Evolutionary conservation across 2,113 vertebrate genomes (phyloP).

Genomic region (Thamnaconus septentrionalis): DNA sequence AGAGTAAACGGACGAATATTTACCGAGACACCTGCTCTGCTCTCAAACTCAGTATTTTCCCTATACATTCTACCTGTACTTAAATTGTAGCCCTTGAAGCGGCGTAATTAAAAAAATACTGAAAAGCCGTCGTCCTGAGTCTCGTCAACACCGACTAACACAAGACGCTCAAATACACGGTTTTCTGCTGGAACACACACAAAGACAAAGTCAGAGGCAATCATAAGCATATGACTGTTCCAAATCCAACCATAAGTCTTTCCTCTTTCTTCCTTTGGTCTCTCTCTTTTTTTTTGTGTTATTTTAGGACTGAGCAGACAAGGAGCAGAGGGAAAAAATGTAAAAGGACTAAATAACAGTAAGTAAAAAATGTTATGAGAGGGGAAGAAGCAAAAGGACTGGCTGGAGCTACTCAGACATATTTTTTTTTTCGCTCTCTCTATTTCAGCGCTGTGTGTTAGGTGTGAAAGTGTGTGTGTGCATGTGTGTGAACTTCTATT

Average conservation of each 20-base stretch:
- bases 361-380: neutral
- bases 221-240: too few species aligned
- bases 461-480: neutral
- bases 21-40: conserved; percentile 35
- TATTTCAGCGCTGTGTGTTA: conserved; percentile 28
- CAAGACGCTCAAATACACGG: conserved; percentile 2
- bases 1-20: conserved; percentile 38
- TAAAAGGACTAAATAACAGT: neutral
- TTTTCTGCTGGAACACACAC: too few species aligned
- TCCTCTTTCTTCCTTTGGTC: too few species aligned
- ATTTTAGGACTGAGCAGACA: neutral
- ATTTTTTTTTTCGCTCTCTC: conserved; percentile 29
- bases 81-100: neutral
- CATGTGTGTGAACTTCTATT: conserved; percentile 35
- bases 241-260: too few species aligned
- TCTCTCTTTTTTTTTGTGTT: too few species aligned
- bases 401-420: conserved; percentile 3
- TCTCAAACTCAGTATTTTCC: neutral
- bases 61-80: neutral
- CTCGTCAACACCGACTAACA: too few species aligned
- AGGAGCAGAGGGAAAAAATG: neutral
- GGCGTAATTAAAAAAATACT: neutral
- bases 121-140: too few species aligned
- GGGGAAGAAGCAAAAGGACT: neutral
- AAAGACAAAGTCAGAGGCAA: too few species aligned